Evolutionary conservation across 2,888 invertebrate genomes (phyloP).

Genomic region (Drosophila kanekoi): DNA sequence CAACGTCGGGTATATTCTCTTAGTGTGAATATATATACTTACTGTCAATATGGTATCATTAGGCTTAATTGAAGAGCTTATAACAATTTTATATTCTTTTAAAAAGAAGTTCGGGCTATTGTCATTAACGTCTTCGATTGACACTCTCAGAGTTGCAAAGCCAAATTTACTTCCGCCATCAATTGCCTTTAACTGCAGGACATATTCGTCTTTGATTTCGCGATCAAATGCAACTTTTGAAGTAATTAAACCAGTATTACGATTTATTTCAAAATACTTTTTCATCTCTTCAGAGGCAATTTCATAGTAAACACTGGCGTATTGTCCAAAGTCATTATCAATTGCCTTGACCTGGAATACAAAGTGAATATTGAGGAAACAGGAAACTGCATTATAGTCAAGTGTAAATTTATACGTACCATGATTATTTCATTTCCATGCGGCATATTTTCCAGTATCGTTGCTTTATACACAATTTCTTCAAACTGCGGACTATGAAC

Average conservation of each 20-base stretch:
- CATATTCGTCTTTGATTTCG: constrained; percentile 89
- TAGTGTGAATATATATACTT: constrained; percentile 42
- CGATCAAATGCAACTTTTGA: constrained; percentile 90
- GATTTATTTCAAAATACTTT: constrained; percentile 91
- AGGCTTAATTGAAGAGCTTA: constrained; percentile 87
- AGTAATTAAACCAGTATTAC: constrained; percentile 89
- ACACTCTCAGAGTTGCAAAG: constrained; percentile 91
- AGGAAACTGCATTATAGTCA: not conserved
- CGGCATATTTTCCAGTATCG: constrained; percentile 92
- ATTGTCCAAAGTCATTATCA: constrained; percentile 93
- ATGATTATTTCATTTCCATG: constrained; percentile 91
- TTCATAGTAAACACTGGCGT: constrained; percentile 90
- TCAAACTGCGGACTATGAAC: constrained; percentile 92
- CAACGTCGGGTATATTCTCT: no score
- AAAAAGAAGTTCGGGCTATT: constrained; percentile 91
- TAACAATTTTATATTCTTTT: constrained; percentile 91
- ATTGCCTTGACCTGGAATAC: constrained; percentile 88
- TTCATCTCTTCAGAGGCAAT: constrained; percentile 91
- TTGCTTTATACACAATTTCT: constrained; percentile 91
- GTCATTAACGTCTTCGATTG: constrained; percentile 93
- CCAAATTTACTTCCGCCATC: constrained; percentile 93
- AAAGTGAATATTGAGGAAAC: not conserved
- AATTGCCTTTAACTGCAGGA: constrained; percentile 92
- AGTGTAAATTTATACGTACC: constrained; percentile 82
- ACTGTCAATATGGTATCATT: constrained; percentile 88